Evolutionary conservation across 2,888 invertebrate species (phyloP).

Genomic region (Formica aserva): DNA sequence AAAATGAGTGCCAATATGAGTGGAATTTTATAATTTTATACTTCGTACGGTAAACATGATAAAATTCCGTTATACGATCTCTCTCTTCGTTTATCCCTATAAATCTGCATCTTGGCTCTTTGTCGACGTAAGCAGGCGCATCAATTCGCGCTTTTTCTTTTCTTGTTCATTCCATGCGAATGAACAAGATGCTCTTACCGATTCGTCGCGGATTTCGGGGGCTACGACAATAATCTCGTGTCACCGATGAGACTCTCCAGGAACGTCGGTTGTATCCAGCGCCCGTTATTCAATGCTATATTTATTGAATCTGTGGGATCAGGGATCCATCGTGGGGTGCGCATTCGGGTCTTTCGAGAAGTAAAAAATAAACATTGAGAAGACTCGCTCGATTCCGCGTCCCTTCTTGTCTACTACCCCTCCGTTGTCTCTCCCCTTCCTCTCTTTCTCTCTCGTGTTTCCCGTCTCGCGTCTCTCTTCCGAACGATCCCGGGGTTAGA

Average conservation of each 20-base stretch:
- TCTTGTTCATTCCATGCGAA: background rate
- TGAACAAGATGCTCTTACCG: background rate
- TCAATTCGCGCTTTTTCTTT: constrained; percentile 4
- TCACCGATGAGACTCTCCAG: constrained; percentile 11
- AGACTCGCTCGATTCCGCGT: constrained; percentile 40
- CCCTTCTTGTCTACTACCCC: constrained; percentile 52
- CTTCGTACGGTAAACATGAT: background rate
- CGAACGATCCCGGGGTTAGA: constrained; percentile 59
- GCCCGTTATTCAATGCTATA: constrained; percentile 47
- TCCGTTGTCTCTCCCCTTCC: constrained; percentile 22
- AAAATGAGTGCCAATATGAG: no score
- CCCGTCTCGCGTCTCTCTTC: constrained; percentile 2
- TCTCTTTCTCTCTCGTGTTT: background rate
- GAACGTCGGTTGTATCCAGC: constrained; percentile 24
- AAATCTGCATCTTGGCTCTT: background rate
- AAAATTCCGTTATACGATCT: background rate
- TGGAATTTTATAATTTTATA: constrained; percentile 16
- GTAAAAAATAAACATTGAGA: constrained; percentile 58
- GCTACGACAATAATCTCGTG: constrained; percentile 34
- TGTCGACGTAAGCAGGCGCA: constrained; percentile 1
- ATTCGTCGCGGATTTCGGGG: constrained; percentile 38
- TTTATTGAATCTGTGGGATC: constrained; percentile 56
- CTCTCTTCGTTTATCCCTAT: background rate
- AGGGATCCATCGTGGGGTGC: constrained; percentile 31
- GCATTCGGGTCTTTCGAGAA: constrained; percentile 46